Evolutionary conservation across 2,888 invertebrate genomes (phyloP).

Genomic region (Agrotis ipsilon): DNA sequence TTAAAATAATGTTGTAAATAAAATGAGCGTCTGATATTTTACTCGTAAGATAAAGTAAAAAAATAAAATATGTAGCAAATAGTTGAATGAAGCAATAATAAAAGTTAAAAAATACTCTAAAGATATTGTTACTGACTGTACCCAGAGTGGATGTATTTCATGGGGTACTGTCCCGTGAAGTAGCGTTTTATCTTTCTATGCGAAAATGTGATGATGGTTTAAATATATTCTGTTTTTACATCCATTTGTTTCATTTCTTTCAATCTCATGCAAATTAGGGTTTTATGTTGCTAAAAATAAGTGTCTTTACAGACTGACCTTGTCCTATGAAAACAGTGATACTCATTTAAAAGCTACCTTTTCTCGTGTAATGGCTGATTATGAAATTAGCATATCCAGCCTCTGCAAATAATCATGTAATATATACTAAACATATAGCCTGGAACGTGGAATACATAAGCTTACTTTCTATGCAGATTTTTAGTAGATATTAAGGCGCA

Average conservation of each 20-base stretch:
- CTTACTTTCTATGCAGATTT: too few relatives aligned
- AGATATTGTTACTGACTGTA: slow-evolving; percentile 55
- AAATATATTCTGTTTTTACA: slow-evolving; percentile 84
- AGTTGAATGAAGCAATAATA: slow-evolving; percentile 42
- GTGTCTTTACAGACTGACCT: neutral
- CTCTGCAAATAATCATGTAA: too few relatives aligned
- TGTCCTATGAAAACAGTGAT: too few relatives aligned
- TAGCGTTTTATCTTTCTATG: slow-evolving; percentile 84
- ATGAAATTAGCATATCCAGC: too few relatives aligned
- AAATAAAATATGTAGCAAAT: slow-evolving; percentile 31
- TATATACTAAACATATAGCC: too few relatives aligned
- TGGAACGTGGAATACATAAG: too few relatives aligned
- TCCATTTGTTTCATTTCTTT: slow-evolving; percentile 71
- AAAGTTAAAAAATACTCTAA: slow-evolving; percentile 14
- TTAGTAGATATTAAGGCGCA: too few relatives aligned
- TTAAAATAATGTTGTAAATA: slow-evolving; percentile 32
- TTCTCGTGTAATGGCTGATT: too few relatives aligned
- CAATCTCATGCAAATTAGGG: neutral
- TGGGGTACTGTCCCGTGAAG: slow-evolving; percentile 66
- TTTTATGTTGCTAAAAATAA: neutral
- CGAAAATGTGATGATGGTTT: slow-evolving; percentile 83
- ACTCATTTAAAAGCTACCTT: too few relatives aligned
- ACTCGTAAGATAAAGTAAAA: slow-evolving; percentile 12
- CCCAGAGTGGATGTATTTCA: slow-evolving; percentile 32
- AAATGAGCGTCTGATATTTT: slow-evolving; percentile 17